Evolutionary conservation across 2,888 invertebrate species (phyloP).

Genomic region (Lamellibrachia columna): DNA sequence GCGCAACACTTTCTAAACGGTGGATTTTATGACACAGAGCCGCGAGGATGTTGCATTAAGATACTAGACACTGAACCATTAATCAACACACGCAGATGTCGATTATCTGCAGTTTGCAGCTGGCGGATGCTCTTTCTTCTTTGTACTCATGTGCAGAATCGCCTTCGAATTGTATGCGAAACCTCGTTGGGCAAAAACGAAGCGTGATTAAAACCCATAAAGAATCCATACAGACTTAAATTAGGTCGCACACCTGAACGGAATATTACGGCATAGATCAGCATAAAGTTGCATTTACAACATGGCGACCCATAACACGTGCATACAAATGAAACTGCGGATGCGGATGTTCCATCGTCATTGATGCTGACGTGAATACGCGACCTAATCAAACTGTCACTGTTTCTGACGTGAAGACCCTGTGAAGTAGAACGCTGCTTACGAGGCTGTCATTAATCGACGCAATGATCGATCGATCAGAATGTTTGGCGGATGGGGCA

Average conservation of each 20-base stretch:
- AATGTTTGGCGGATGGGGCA: background rate
- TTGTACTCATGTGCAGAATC: background rate
- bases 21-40: background rate
- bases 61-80: background rate
- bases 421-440: background rate
- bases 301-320: background rate
- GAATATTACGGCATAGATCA: background rate
- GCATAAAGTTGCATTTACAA: background rate
- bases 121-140: background rate
- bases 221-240: background rate
- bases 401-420: background rate
- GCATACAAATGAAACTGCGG: background rate
- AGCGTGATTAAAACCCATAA: conserved; percentile 3
- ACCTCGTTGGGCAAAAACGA: background rate
- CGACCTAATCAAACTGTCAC: background rate
- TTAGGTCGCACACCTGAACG: background rate
- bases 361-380: background rate
- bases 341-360: background rate
- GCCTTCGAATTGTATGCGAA: background rate
- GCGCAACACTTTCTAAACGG: background rate
- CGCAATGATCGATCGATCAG: background rate
- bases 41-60: background rate
- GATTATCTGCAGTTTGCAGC: background rate
- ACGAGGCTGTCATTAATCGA: background rate
- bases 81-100: background rate